phyloP scores from a whole-genome alignment of 1,140 invertebrate species.

The Hermetia illucens region DNA sequence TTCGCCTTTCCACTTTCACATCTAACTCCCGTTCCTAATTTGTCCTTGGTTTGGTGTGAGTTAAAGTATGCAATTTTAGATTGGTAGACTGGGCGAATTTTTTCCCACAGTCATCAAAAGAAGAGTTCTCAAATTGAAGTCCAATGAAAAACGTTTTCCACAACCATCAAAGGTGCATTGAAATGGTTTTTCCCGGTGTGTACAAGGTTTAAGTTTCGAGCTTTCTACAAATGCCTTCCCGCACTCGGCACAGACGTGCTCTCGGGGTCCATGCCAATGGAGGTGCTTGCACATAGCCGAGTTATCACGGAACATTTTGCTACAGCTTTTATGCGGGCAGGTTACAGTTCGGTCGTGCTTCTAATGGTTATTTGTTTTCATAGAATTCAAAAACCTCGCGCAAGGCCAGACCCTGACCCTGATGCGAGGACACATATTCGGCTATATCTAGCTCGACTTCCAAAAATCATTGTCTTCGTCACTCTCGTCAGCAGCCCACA shows the following conservation, averaged over 20 bases:
- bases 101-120: slow-evolving; percentile 96
- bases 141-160: slow-evolving; percentile 92
- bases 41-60: slow-evolving; percentile 93
- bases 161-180: slow-evolving; percentile 98
- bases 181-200: slow-evolving; percentile 95
- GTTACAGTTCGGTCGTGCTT: slow-evolving; percentile 79
- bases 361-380: no score
- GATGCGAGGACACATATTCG: no score
- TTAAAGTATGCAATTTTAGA: slow-evolving; percentile 94
- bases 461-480: slow-evolving; percentile 74
- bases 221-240: slow-evolving; percentile 98
- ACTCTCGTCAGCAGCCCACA: slow-evolving; percentile 92
- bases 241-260: slow-evolving; percentile 96
- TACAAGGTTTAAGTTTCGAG: slow-evolving; percentile 86
- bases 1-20: no score
- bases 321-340: slow-evolving; percentile 90
- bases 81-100: slow-evolving; percentile 98
- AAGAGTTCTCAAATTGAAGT: slow-evolving; percentile 90
- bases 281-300: slow-evolving; percentile 96
- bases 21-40: no score
- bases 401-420: no score
- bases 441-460: slow-evolving; percentile 89
- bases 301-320: slow-evolving; percentile 96
- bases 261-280: slow-evolving; percentile 90
- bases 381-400: no score